Conservation (phyloP, 2,888 invertebrate species). For the Athripsodes cinereus region DNA sequence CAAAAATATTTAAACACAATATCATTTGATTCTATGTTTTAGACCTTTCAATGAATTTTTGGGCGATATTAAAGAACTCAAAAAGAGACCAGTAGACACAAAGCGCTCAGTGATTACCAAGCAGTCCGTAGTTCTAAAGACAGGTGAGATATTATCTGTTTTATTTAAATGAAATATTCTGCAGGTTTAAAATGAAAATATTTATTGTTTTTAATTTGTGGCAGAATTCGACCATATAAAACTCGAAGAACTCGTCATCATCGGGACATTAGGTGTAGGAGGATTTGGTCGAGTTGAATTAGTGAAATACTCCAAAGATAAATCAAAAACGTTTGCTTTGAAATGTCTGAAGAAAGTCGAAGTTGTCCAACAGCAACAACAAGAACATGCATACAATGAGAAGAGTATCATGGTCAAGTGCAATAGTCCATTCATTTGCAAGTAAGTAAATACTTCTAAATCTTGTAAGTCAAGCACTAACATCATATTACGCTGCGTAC, state of each 20-base stretch:
- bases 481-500: too few species aligned
- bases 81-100: conserved; percentile 36
- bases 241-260: conserved; percentile 70
- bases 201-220: too few species aligned
- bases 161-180: too few species aligned
- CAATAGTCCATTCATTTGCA: conserved; percentile 72
- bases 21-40: conserved; percentile 24
- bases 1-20: neutral
- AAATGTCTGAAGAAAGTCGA: conserved; percentile 87
- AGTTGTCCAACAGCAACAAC: conserved; percentile 82
- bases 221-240: conserved; percentile 64
- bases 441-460: conserved; percentile 52
- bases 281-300: conserved; percentile 88
- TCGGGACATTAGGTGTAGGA: conserved; percentile 86
- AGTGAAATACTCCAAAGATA: conserved; percentile 54
- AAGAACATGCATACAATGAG: conserved; percentile 84
- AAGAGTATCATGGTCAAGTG: conserved; percentile 77
- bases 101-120: conserved; percentile 31
- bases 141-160: conserved; percentile 8
- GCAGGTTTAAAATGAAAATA: too few species aligned
- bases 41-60: conserved; percentile 77
- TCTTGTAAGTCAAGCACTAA: too few species aligned
- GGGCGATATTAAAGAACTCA: conserved; percentile 69
- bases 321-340: conserved; percentile 64
- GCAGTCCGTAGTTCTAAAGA: conserved; percentile 4